phyloP scores from a whole-genome alignment of 2,888 invertebrate species.

The Homarus gammarus region DNA sequence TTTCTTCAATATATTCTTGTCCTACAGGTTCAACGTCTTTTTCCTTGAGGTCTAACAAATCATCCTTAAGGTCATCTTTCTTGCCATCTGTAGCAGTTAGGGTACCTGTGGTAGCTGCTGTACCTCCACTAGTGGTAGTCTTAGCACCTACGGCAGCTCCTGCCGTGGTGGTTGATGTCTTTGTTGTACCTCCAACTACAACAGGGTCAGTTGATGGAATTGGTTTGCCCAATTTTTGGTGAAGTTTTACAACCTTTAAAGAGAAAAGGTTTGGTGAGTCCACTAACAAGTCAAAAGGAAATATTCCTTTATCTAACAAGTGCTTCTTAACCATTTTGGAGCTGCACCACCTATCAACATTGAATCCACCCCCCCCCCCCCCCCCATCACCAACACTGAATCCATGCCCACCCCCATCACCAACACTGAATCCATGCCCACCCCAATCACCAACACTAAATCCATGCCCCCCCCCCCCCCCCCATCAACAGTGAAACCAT shows the following conservation, averaged over 20 bases:
- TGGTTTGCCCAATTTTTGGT: conserved; percentile 97
- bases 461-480: too few relatives aligned
- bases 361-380: too few relatives aligned
- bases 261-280: too few relatives aligned
- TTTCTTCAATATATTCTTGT: conserved; percentile 98
- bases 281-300: too few relatives aligned
- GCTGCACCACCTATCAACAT: too few relatives aligned
- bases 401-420: too few relatives aligned
- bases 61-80: conserved; percentile 74
- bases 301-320: too few relatives aligned
- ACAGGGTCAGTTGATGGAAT: conserved; percentile 97
- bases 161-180: conserved; percentile 58
- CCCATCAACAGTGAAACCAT: too few relatives aligned
- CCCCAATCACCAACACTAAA: too few relatives aligned
- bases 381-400: too few relatives aligned
- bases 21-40: conserved; percentile 95
- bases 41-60: conserved; percentile 77
- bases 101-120: conserved; percentile 75
- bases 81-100: conserved; percentile 72
- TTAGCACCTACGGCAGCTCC: conserved; percentile 73
- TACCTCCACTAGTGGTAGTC: conserved; percentile 75
- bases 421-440: too few relatives aligned
- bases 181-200: conserved; percentile 82
- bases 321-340: too few relatives aligned
- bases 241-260: conserved; percentile 88